Percentiles rank a stretch among this genome's conserved stretches.
phyloP scores from a whole-genome alignment of 2,888 invertebrate genomes.

The Philereme transversata region DNA sequence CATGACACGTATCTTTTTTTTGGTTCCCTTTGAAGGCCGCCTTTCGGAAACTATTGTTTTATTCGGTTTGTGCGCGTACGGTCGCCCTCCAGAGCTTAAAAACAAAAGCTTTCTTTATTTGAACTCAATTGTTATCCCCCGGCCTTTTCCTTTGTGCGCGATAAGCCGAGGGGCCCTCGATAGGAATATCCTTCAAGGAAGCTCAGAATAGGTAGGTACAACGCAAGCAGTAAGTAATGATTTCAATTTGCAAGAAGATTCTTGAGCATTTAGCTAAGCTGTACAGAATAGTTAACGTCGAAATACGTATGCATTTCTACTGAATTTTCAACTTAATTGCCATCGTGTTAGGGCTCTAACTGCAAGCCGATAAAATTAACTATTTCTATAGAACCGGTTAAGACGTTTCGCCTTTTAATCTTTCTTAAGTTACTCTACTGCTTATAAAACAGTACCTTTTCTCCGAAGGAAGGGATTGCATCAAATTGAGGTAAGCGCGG shows the following conservation, averaged over 20 bases:
- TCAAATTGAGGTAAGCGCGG: slow-evolving; percentile 36
- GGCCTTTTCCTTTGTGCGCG: slow-evolving; percentile 46
- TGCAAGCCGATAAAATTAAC: no score
- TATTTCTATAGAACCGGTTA: no score
- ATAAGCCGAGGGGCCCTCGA: slow-evolving; percentile 46
- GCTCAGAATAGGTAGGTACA: neutral
- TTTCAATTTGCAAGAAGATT: no score
- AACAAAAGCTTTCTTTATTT: slow-evolving; percentile 58
- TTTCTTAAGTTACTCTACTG: slow-evolving; percentile 7
- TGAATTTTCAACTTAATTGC: no score
- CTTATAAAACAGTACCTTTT: neutral
- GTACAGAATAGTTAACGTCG: no score
- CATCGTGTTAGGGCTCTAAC: no score
- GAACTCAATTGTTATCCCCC: slow-evolving; percentile 50
- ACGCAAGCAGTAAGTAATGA: neutral
- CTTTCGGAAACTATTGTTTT: slow-evolving; percentile 39
- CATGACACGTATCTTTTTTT: slow-evolving; percentile 28
- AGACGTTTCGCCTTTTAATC: no score
- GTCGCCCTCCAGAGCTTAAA: slow-evolving; percentile 37
- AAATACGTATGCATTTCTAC: no score
- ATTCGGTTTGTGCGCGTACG: slow-evolving; percentile 34
- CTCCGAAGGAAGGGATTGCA: slow-evolving; percentile 40
- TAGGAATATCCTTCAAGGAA: slow-evolving; percentile 47
- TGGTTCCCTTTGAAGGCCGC: slow-evolving; percentile 29
- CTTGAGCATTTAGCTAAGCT: no score